Conservation (phyloP, 2,797 vertebrate species). For the Siniperca obscura region DNA sequence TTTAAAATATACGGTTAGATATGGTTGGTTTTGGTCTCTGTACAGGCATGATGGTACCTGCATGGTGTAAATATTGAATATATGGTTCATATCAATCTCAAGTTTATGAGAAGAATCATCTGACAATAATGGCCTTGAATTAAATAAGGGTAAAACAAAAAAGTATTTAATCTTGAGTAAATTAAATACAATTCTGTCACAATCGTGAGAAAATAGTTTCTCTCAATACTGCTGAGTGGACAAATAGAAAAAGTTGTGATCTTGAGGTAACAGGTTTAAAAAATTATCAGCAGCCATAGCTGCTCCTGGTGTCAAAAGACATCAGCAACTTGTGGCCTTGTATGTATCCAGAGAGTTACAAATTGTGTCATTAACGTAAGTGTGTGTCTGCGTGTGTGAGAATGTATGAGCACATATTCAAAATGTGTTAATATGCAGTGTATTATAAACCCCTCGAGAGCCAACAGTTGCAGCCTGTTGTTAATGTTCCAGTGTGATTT, state of each 20-base stretch:
- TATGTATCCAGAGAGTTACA: not conserved
- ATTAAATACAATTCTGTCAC: not conserved
- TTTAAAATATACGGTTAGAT: no score
- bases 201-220: not conserved
- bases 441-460: not conserved
- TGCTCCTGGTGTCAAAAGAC: not conserved
- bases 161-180: not conserved
- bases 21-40: no score
- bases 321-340: not conserved
- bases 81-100: not conserved
- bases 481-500: not conserved
- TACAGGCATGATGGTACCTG: not conserved
- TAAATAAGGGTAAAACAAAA: not conserved
- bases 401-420: not conserved
- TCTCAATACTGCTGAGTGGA: not conserved
- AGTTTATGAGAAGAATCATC: not conserved
- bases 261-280: not conserved
- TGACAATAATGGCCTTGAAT: not conserved
- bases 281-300: no score
- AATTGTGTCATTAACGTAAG: not conserved
- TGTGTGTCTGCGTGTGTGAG: not conserved
- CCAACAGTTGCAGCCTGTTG: not conserved
- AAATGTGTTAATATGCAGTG: not conserved
- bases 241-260: not conserved
- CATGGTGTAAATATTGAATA: not conserved